Evolutionary conservation across 1,140 invertebrate genomes (phyloP).

Genomic region (Musca domestica): DNA sequence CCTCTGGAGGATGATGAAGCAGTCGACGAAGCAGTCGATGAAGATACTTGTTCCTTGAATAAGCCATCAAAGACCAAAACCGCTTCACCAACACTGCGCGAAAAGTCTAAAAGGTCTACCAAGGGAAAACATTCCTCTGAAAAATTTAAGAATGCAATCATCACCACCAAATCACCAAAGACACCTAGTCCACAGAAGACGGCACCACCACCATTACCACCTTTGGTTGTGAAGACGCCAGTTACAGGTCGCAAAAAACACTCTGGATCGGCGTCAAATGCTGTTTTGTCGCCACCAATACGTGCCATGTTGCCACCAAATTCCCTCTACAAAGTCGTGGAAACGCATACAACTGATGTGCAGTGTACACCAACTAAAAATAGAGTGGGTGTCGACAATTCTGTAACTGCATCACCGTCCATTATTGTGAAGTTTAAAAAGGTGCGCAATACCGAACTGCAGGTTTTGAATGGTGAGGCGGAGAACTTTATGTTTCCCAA

Average conservation of each 20-base stretch:
- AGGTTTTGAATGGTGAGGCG: constrained; percentile 74
- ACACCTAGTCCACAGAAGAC: constrained; percentile 27
- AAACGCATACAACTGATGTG: constrained; percentile 36
- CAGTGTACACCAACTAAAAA: constrained; percentile 30
- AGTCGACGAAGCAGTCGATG: constrained; percentile 20
- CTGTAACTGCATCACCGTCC: constrained; percentile 52
- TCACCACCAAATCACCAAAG: constrained; percentile 29
- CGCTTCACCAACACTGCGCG: constrained; percentile 40
- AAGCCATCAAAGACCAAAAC: background rate
- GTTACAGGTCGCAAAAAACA: constrained; percentile 28
- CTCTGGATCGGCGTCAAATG: constrained; percentile 23
- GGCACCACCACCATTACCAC: background rate
- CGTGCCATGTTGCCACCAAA: constrained; percentile 48
- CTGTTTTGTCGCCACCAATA: constrained; percentile 41
- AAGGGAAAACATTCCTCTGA: constrained; percentile 50
- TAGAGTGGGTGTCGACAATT: constrained; percentile 29
- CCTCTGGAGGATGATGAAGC: constrained; percentile 23
- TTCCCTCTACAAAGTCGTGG: constrained; percentile 46
- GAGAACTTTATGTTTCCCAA: constrained; percentile 80
- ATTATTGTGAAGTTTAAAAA: constrained; percentile 72
- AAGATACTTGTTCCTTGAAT: constrained; percentile 22
- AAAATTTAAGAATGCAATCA: constrained; percentile 39
- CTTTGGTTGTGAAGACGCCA: constrained; percentile 5
- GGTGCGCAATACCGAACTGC: constrained; percentile 69
- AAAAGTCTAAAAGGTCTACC: constrained; percentile 46